These are phyloP conservation scores for Dinomys branickii DNA, from an alignment of 2,113 vertebrate species.

Conservation along the genomic window DNA sequence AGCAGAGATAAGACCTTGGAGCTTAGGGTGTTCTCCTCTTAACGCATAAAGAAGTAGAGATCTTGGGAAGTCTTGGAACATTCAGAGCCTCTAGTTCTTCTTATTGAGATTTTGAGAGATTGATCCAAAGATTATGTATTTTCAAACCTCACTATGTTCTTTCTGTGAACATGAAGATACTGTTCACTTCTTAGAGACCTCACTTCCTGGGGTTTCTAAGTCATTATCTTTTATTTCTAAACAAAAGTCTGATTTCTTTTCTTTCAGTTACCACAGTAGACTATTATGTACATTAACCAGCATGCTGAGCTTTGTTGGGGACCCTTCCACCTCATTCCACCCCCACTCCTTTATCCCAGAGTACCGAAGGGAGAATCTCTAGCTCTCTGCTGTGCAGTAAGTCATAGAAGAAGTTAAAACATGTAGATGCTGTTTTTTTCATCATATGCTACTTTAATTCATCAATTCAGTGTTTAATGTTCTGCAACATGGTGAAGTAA, in stretches of 20 bases:
- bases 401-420: constrained; percentile 9
- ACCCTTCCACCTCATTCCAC: not conserved
- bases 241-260: constrained; percentile 4
- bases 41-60: not conserved
- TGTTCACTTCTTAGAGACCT: not conserved
- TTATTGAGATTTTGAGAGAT: not conserved
- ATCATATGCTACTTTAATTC: not conserved
- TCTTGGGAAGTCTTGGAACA: not conserved
- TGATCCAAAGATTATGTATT: not conserved
- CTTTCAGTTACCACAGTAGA: not conserved
- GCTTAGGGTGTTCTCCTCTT: not conserved
- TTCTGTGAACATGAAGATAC: not conserved
- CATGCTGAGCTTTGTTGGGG: not conserved
- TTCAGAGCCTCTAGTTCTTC: not conserved
- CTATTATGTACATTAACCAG: not conserved
- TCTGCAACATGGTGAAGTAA: constrained; percentile 12
- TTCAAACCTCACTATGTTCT: not conserved
- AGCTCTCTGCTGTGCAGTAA: constrained; percentile 15
- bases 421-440: not conserved
- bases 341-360: constrained; percentile 29
- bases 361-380: constrained; percentile 19
- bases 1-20: not conserved
- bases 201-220: not conserved
- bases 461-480: not conserved
- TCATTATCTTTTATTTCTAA: constrained; percentile 39